phyloP scores from a whole-genome alignment of 2,888 invertebrate genomes.

The Ypsolopha scabrella region DNA sequence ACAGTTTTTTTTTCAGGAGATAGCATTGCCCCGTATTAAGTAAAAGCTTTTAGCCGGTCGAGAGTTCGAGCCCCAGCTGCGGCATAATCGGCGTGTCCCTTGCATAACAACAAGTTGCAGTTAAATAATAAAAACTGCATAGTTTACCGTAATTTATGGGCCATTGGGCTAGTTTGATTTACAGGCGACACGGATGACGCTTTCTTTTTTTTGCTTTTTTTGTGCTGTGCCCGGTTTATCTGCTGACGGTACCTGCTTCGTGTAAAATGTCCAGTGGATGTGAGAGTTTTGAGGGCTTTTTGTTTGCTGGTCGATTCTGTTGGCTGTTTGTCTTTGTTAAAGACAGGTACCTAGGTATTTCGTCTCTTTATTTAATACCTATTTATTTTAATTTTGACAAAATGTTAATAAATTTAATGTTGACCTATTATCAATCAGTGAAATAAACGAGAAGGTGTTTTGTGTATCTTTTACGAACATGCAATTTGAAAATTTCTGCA shows the following conservation, averaged over 20 bases:
- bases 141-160: slow-evolving; percentile 52
- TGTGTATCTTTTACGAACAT: too few species aligned
- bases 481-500: too few species aligned
- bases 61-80: slow-evolving; percentile 17
- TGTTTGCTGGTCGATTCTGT: not conserved
- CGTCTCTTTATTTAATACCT: slow-evolving; percentile 6
- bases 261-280: not conserved
- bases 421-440: too few species aligned
- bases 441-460: too few species aligned
- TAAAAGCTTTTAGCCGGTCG: not conserved
- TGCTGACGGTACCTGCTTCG: slow-evolving; percentile 5
- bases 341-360: slow-evolving; percentile 12
- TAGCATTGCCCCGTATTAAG: not conserved
- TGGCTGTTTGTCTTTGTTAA: not conserved
- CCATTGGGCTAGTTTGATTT: slow-evolving; percentile 34
- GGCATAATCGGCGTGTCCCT: slow-evolving; percentile 24
- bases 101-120: slow-evolving; percentile 13
- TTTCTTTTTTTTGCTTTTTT: slow-evolving; percentile 19
- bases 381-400: not conserved
- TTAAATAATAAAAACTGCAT: slow-evolving; percentile 34
- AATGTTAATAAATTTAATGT: not conserved
- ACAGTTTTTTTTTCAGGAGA: not conserved
- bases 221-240: slow-evolving; percentile 3
- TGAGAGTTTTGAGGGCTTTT: not conserved
- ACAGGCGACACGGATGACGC: slow-evolving; percentile 18